Percentiles rank a stretch among this genome's conserved stretches.
phyloP scores from a whole-genome alignment of 1,140 invertebrate species.

The Philotrypesis tridentata region DNA sequence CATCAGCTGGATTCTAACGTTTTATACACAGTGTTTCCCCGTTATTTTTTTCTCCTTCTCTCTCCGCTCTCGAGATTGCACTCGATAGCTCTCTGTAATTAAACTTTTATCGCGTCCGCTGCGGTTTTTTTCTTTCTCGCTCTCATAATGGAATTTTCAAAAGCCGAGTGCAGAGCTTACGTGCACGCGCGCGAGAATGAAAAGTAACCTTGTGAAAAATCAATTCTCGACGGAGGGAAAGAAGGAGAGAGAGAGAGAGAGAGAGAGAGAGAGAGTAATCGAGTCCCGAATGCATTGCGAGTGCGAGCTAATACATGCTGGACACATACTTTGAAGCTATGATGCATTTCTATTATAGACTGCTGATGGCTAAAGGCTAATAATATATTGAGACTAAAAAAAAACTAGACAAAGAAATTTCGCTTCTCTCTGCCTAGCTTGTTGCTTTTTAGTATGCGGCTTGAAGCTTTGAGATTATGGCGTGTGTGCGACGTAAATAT shows the following conservation, averaged over 20 bases:
- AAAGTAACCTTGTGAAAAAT: no score
- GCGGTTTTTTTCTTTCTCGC: no score
- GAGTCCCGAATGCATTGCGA: conserved; percentile 12
- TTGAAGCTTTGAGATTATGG: conserved; percentile 50
- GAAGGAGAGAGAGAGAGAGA: no score
- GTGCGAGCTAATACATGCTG: neutral
- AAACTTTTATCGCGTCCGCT: no score
- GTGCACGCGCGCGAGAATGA: no score
- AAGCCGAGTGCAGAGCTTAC: no score
- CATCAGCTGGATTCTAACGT: conserved; percentile 8
- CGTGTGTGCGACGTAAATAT: conserved; percentile 34
- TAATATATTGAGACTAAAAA: neutral
- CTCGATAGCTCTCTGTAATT: no score
- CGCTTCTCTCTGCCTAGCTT: conserved; percentile 24
- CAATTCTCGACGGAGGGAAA: no score
- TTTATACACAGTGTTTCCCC: neutral
- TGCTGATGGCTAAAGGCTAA: neutral
- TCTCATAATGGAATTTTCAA: no score
- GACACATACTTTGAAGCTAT: conserved; percentile 18
- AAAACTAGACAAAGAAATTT: neutral
- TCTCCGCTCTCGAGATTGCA: no score
- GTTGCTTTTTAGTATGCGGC: conserved; percentile 38
- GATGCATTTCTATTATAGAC: conserved; percentile 10
- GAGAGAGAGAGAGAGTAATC: no score
- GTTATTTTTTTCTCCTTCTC: neutral